A percentile compares a stretch with the other conserved stretches of the same genome.
These are phyloP conservation scores for Triops cancriformis DNA, from an alignment of 1,140 invertebrate genomes.

Conservation along the genomic window DNA sequence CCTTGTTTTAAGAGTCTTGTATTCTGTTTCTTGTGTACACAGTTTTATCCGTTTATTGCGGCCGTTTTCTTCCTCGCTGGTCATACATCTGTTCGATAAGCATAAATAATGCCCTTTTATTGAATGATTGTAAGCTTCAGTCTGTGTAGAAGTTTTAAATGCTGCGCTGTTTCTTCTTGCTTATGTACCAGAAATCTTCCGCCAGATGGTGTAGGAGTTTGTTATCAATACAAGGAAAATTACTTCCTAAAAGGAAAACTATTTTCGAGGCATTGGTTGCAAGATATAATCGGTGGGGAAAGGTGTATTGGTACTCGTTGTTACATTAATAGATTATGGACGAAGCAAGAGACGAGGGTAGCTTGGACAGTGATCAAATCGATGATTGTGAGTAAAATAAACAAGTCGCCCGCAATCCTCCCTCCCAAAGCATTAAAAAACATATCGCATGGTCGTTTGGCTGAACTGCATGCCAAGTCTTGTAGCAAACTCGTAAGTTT, in stretches of 20 bases:
- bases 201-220: no score
- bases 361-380: background rate
- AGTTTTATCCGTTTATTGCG: no score
- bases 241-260: no score
- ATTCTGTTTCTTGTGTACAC: background rate
- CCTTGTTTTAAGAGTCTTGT: background rate
- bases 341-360: background rate
- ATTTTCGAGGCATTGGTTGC: no score
- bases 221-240: no score
- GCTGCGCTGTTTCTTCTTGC: no score
- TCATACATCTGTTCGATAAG: no score
- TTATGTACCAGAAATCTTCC: no score
- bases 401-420: background rate
- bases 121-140: no score
- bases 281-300: background rate
- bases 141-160: no score
- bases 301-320: background rate
- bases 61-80: no score
- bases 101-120: no score
- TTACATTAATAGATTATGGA: background rate
- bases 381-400: slow-evolving; percentile 4
- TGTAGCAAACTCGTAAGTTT: slow-evolving; percentile 7
- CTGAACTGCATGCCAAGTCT: background rate
- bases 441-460: background rate
- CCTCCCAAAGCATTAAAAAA: background rate